Evolutionary conservation across 2,888 invertebrate species (phyloP), one percentile per base, ranked within the genome.

Genomic region (Trichopria drosophilae): DNA sequence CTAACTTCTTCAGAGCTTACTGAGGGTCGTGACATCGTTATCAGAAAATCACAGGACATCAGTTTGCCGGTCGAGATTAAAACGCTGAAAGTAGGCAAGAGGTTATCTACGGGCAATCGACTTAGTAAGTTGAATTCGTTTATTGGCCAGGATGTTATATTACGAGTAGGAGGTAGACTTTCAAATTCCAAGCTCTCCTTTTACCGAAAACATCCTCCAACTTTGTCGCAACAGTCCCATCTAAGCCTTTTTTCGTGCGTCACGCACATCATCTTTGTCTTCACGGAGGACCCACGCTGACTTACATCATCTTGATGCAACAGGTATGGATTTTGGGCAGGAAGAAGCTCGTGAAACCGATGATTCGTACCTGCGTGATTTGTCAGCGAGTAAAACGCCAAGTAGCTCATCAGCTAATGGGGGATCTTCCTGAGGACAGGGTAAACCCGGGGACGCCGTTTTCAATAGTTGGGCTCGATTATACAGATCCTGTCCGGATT

Each of bases 281-380:
- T 1, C 44, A 51, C 23, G 44, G 44, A 10, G 51, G 51, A 40
- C 39, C 31, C 1, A 37, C 32, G 0, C 31, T 51, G 1, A 51
- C 51, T 2, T 16, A 23, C n/a, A 31, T 24, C 10, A 20, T 35
- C 9, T 19, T 51, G 3, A 23, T 16, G 6, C 20, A 34, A 20
- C 16, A 13, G 7, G 35, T 40, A 5, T 51, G 51, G 51, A 45
- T 51, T 15, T 4, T 51, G 9, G 45, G 45, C 2, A 26, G 4
- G 9, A 3, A 31, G 6, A 6, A 12, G 1, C 18, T 51, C n/a
- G 44, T n/a, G n/a, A n/a, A n/a, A n/a, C n/a, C n/a, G n/a, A n/a
- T n/a, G n/a, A n/a, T n/a, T n/a, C n/a, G n/a, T n/a, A n/a, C n/a
- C n/a, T n/a, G n/a, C n/a, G n/a, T n/a, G n/a, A n/a, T n/a, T n/a